Evolutionary conservation across 2,113 vertebrate genomes (phyloP).

Genomic region (Oxyruncus cristatus): DNA sequence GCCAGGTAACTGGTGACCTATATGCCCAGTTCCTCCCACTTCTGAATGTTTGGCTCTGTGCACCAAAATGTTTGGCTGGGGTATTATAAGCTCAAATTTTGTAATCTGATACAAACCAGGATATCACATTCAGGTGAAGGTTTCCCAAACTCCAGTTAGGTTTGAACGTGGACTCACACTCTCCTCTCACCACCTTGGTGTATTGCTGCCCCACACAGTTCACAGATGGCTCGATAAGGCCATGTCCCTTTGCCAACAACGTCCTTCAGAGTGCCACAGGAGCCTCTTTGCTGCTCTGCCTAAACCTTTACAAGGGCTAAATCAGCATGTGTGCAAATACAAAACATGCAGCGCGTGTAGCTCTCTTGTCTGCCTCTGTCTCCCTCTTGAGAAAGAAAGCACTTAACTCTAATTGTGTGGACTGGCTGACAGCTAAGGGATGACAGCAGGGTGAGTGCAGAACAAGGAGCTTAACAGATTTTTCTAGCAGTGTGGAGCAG

Average conservation of each 20-base stretch:
- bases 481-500: background rate
- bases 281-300: background rate
- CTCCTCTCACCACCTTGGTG: background rate
- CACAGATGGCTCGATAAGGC: background rate
- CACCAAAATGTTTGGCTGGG: background rate
- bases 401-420: background rate
- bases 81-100: background rate
- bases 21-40: background rate
- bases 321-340: background rate
- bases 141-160: background rate
- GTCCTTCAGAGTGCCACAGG: background rate
- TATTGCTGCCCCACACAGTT: background rate
- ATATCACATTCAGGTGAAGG: background rate
- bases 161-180: background rate
- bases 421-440: background rate
- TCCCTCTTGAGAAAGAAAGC: constrained; percentile 10
- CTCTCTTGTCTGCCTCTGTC: background rate
- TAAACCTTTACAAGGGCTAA: background rate
- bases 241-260: background rate
- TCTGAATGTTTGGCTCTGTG: background rate
- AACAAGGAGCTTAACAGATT: background rate
- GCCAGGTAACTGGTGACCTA: accelerated
- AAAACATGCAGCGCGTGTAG: background rate
- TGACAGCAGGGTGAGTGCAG: background rate
- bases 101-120: background rate